These are phyloP conservation scores for Thera britannica DNA, from an alignment of 2,888 invertebrate species.

Conservation along the genomic window DNA sequence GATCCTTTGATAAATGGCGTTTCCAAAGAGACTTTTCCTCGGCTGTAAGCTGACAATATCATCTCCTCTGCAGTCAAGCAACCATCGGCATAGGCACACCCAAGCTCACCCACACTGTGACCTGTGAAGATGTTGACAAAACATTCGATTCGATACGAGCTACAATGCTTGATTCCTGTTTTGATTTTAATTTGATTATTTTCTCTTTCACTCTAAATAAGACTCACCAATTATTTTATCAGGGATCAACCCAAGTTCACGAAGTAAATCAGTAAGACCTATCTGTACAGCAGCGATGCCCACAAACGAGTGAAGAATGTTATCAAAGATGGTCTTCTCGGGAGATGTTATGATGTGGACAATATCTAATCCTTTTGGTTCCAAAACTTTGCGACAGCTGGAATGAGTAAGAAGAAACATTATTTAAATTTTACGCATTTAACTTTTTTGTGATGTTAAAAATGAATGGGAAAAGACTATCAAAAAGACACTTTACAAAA, in stretches of 20 bases:
- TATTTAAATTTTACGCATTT: not conserved
- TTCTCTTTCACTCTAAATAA: not conserved
- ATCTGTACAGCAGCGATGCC: constrained; percentile 88
- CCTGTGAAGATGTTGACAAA: constrained; percentile 40
- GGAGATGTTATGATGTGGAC: constrained; percentile 40
- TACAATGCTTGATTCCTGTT: too few species aligned
- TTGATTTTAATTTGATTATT: too few species aligned
- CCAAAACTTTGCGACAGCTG: constrained; percentile 36
- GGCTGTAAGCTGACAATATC: constrained; percentile 90
- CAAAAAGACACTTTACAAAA: not conserved
- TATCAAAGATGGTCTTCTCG: constrained; percentile 59
- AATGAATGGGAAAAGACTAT: too few species aligned
- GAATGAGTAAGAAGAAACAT: not conserved
- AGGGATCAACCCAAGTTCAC: constrained; percentile 44
- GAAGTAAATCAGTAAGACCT: constrained; percentile 58
- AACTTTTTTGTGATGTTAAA: not conserved
- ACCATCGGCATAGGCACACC: constrained; percentile 96
- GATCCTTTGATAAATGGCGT: constrained; percentile 87
- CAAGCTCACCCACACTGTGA: constrained; percentile 91
- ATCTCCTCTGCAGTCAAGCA: constrained; percentile 92
- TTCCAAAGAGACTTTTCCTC: constrained; percentile 88
- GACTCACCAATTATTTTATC: constrained; percentile 43
- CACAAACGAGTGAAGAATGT: constrained; percentile 89
- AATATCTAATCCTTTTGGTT: constrained; percentile 40
- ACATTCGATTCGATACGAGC: too few species aligned